Conservation (phyloP, 2,888 invertebrate species). For the Dendrolimus pini region DNA sequence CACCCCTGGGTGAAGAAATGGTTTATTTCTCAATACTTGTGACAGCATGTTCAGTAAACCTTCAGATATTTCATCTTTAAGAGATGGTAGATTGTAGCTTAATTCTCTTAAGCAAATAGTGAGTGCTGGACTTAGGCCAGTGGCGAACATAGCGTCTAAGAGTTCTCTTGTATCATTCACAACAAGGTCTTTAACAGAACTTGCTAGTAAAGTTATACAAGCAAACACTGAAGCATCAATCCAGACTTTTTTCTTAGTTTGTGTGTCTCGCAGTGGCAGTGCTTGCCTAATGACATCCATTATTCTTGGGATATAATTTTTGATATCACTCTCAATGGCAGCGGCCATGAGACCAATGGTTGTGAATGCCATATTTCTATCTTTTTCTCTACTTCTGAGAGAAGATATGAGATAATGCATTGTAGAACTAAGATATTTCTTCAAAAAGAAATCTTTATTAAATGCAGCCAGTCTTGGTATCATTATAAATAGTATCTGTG, state of each 20-base stretch:
- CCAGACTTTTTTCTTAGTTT: conserved; percentile 83
- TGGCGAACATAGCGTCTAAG: conserved; percentile 93
- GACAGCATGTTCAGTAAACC: conserved; percentile 95
- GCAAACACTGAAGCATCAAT: conserved; percentile 94
- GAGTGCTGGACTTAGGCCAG: conserved; percentile 92
- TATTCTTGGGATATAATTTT: conserved; percentile 86
- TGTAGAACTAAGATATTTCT: conserved; percentile 83
- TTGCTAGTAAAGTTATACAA: conserved; percentile 93
- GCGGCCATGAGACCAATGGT: conserved; percentile 94
- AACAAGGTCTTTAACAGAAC: conserved; percentile 89
- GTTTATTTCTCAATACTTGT: conserved; percentile 92
- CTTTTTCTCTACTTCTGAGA: conserved; percentile 88
- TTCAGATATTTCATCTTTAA: conserved; percentile 94
- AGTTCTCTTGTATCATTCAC: conserved; percentile 88
- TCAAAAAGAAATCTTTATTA: conserved; percentile 86
- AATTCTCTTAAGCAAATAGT: conserved; percentile 94
- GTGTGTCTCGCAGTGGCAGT: conserved; percentile 85
- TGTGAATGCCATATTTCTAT: conserved; percentile 91
- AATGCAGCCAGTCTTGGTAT: conserved; percentile 97
- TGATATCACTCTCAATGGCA: conserved; percentile 89
- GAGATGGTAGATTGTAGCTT: conserved; percentile 89
- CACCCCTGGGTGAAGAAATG: conserved; percentile 87
- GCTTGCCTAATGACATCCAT: conserved; percentile 89
- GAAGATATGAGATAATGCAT: conserved; percentile 87
- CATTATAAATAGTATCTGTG: conserved; percentile 90